A percentile compares a stretch with the other conserved stretches of the same genome.
These are phyloP conservation scores for Urocitellus parryii DNA, from an alignment of 2,113 vertebrate genomes.

Conservation along the genomic window DNA sequence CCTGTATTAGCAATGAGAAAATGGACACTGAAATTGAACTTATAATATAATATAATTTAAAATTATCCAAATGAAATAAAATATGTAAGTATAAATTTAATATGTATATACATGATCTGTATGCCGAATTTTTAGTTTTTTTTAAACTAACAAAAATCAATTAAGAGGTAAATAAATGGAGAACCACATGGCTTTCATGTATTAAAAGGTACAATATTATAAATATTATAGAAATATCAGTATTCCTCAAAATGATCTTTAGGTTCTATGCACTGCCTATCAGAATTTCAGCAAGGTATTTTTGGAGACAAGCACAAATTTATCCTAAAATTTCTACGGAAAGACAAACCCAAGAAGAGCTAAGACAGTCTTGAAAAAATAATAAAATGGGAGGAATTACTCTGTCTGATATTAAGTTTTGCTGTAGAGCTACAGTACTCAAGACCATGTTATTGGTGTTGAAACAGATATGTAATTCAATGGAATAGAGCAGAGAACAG, in stretches of 20 bases:
- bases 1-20: constrained; percentile 1
- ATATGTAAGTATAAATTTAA: neutral
- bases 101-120: neutral
- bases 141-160: neutral
- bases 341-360: neutral
- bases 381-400: constrained; percentile 22
- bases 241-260: constrained; percentile 26
- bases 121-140: neutral
- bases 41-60: neutral
- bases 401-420: constrained; percentile 16
- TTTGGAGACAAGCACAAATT: neutral
- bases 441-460: neutral
- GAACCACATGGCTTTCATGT: neutral
- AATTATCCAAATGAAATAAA: constrained; percentile 36
- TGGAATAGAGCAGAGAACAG: constrained; percentile 14
- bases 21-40: neutral
- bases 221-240: neutral
- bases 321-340: constrained; percentile 27
- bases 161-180: constrained; percentile 42
- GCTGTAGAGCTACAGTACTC: neutral
- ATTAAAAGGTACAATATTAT: neutral
- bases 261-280: neutral
- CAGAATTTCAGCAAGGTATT: neutral
- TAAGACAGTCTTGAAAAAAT: constrained; percentile 15
- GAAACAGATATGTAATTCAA: neutral